Conservation (phyloP, 2,888 invertebrate species). For the Ophion ventricosus region DNA sequence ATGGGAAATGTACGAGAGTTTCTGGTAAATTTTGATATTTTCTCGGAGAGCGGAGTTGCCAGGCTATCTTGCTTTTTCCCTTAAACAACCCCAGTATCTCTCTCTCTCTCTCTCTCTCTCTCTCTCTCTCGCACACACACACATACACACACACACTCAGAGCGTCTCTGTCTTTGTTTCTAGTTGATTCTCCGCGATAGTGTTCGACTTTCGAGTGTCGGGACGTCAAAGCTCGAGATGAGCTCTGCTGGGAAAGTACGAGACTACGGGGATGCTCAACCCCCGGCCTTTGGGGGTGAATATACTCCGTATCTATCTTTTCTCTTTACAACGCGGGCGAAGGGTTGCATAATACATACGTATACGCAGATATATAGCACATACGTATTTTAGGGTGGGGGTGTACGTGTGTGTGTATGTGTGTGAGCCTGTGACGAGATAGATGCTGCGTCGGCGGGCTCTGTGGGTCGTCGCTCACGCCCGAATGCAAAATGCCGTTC, state of each 20-base stretch:
- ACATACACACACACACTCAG: too few species aligned
- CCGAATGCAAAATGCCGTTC: slow-evolving; percentile 66
- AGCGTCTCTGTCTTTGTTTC: background rate
- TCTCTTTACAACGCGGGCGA: slow-evolving; percentile 57
- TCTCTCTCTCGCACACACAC: too few species aligned
- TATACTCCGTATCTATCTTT: slow-evolving; percentile 60
- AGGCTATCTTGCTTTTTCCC: slow-evolving; percentile 12
- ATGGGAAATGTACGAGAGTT: slow-evolving; percentile 25
- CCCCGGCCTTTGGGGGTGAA: slow-evolving; percentile 41
- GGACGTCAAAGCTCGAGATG: slow-evolving; percentile 66
- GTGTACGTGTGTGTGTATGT: background rate
- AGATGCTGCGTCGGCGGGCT: slow-evolving; percentile 71
- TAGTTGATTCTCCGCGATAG: slow-evolving; percentile 57
- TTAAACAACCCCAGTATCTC: background rate
- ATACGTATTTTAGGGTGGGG: background rate
- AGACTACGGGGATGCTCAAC: slow-evolving; percentile 46
- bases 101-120: background rate
- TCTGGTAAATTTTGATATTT: slow-evolving; percentile 58
- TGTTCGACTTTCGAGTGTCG: slow-evolving; percentile 66
- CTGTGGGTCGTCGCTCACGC: slow-evolving; percentile 52
- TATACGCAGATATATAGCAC: slow-evolving; percentile 32
- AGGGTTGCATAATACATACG: slow-evolving; percentile 78
- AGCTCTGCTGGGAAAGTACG: slow-evolving; percentile 50
- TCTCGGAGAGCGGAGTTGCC: slow-evolving; percentile 46
- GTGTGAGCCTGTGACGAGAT: slow-evolving; percentile 64